A percentile compares a stretch with the other conserved stretches of the same genome.
Conservation (phyloP, 2,888 invertebrate species). For the Lasius platythorax region DNA sequence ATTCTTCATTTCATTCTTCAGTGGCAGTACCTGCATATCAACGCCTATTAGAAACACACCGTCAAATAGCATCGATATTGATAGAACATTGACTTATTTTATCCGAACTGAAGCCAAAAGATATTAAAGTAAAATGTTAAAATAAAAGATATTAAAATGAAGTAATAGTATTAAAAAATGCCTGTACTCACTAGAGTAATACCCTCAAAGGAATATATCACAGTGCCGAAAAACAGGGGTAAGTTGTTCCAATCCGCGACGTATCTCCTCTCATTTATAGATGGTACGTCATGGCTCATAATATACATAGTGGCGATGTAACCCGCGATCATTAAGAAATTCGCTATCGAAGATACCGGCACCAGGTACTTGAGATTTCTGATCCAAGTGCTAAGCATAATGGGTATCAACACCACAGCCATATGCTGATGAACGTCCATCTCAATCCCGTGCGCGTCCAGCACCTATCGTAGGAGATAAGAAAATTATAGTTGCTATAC, state of each 20-base stretch:
- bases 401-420: slow-evolving; percentile 91
- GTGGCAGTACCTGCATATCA: slow-evolving; percentile 92
- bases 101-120: not conserved
- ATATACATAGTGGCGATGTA: slow-evolving; percentile 92
- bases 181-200: slow-evolving; percentile 92
- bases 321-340: slow-evolving; percentile 92
- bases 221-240: slow-evolving; percentile 98
- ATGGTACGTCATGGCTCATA: slow-evolving; percentile 91
- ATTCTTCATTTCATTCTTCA: slow-evolving; percentile 96
- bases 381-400: slow-evolving; percentile 91
- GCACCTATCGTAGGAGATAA: slow-evolving; percentile 87
- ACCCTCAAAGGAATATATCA: slow-evolving; percentile 98
- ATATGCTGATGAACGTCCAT: slow-evolving; percentile 91
- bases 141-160: not conserved
- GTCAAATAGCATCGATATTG: not conserved
- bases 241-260: slow-evolving; percentile 89
- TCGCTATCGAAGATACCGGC: slow-evolving; percentile 93
- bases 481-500: not conserved
- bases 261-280: slow-evolving; percentile 88
- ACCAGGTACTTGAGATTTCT: slow-evolving; percentile 92
- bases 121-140: not conserved
- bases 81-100: not conserved
- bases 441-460: slow-evolving; percentile 89
- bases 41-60: not conserved
- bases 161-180: not conserved